Base-by-base conservation (phyloP, 2,888 invertebrate genomes). In the Scelioninae gen. 2 region DNA sequence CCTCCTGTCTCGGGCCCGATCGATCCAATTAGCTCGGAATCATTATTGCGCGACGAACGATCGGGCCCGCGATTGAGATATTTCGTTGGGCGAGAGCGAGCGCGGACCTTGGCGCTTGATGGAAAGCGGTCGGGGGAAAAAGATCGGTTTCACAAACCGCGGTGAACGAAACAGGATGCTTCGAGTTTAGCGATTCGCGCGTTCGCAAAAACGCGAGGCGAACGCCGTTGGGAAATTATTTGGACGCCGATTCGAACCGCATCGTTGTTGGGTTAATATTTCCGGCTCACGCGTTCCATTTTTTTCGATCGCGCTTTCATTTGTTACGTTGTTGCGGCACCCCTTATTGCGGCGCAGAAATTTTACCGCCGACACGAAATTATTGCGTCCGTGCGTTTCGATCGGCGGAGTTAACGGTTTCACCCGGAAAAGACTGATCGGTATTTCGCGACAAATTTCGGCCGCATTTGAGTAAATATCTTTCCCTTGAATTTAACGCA, bases 111-210 rank as follows among this genome's bases (percentile, higher is more conserved):
- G 81, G 76, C 71, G n/a, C n/a, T n/a, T 77, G 76, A 77, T 81
- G 80, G 79, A 81, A 80, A 81, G 81, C 78, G 72, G 68, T 74
- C 73, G 78, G 71, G 53, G 79, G 76, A 78, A 73, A 74, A 76
- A 74, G 69, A 74, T 75, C 65, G 60, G 77, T 80, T 79, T 78
- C 81, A 78, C 76, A 79, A 79, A 79, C 77, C 33, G 58, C 39
- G 69, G 69, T 75, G 73, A 78, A 78, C 22, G 64, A 78, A 80
- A 78, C 77, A 80, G 80, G 81, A 81, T 81, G 80, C 78, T 76
- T 80, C 73, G 75, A 53, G 69, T 79, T 77, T 55, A 74, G 67
- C 74, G 63, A 77, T 75, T 70, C 73, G 76, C 73, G 58, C 57
- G 50, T 74, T 68, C 70, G 65, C 72, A 75, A 78, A 78, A 61